Base-by-base conservation (phyloP, 1,140 invertebrate genomes). In the Drosophila suzukii region DNA sequence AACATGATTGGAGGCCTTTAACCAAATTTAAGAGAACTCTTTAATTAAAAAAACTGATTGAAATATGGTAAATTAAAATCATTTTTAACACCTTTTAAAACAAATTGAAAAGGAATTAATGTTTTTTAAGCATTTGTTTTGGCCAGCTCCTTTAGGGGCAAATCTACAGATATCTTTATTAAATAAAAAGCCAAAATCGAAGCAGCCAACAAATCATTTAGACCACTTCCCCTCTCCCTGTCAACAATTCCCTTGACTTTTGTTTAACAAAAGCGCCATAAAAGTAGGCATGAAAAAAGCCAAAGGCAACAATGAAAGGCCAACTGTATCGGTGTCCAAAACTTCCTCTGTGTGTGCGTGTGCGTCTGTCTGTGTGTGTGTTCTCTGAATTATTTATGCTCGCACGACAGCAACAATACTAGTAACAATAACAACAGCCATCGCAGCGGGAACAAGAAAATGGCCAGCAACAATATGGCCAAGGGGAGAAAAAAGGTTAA, bases 321-420 rank as follows among this genome's bases (percentile, higher is more conserved):
- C 24, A 51, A 44, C 49, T 56, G 36, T 68, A 65, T 70, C 34
- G 30, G 17, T 63, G 63, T 43, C 47, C 62, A 34, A 46, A 36
- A 17, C 38, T 55, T 53, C 20, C 36, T 20, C 34, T 66, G 60
- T 50, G 44, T 73, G 34, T 72, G 17, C 10, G 41, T 46, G 41
- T 44, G 15, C 41, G 38, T 12, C 34, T 20, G 12, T 51, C 5
- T 44, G 39, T 30, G 44, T 11, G 10, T 74, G 36, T 68, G 43
- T 53, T 70, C 80, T 34, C 27, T 79, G 79, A 72, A 88, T 83
- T 82, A 86, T 88, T 86, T 88, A 88, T 86, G 79, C 62, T 39
- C 66, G 65, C 61, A 80, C 62, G 73, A 77, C 50, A 80, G 68
- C 65, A 79, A 75, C 60, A 66, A 72, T 58, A 20, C 27, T 60